Evolutionary conservation across 2,113 vertebrate species (phyloP), one percentile per base, ranked within the genome.

Genomic region (Coregonus clupeaformis): DNA sequence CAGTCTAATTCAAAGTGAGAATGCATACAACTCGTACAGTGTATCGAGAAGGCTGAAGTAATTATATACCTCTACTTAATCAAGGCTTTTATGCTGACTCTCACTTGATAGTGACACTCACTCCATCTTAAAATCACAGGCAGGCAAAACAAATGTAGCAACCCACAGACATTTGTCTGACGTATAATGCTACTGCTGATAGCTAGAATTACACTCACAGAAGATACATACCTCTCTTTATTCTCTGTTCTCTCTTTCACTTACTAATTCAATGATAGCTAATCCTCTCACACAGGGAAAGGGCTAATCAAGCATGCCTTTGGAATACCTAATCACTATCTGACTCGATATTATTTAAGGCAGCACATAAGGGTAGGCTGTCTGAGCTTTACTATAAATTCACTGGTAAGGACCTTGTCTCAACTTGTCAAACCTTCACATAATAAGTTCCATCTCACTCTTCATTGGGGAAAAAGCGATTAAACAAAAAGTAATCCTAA

Each of bases 221-320:
- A 73, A 77, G 72, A 77, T 82, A 84, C 79, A 85, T 88, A 78
- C 36, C 68, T 47, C 64, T 69, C 6, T 79, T 78, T 77, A 63
- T 73, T 80, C 84, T 82, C 84, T 82, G 84, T 80, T 89, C 78
- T 72, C 16, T 3, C 49, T 52, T 52, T 52, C 49, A 82, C 72
- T 32, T 69, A 69, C 74, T 75, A 74, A 85, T 80, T 89, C 82
- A 84, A 77, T 27, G 57, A 29, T 74, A 83, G 76, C 80, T 87
- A 89, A 90, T 87, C 83, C 85, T 68, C 71, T 83, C 84, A 65
- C 79, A 74, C 74, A 84, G 82, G 66, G 82, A 80, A 77, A 25
- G 45, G 47, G 72, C 74, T 68, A 71, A 78, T 74, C 79, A 65
- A 74, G 70, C n/a, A 20, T 70, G 72, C 70, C 29, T 84, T 59